Evolutionary conservation across 2,113 vertebrate genomes (phyloP), one percentile per base, ranked within the genome.

Genomic region (Tetrax tetrax): DNA sequence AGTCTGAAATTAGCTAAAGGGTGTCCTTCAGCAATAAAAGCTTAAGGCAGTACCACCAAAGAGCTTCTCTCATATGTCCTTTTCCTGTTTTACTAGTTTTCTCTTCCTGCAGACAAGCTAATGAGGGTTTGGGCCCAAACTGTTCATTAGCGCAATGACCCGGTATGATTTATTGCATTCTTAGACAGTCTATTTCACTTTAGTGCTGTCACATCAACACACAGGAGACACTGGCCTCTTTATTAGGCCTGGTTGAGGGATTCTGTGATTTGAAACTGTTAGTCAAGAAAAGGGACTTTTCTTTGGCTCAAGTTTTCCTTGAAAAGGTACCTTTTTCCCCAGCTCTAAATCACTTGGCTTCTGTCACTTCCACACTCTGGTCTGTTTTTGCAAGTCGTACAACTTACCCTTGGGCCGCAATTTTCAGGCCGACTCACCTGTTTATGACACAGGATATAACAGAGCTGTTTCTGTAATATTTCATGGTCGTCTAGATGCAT

Each of bases 1-100:
- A 50, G 84, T 61, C 93, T 97, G 88, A 97, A 97, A 97, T 97
- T 94, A 97, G 95, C 93, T 95, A 83, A 93, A 97, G 79, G 29
- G 24, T 88, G 81, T 93, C 77, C 96, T 97, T 95, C 78, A 71
- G 91, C 87, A 98, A 96, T 87, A 93, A 91, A 95, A 95, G 77
- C 47, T 80, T 70, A 83, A 89, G 71, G 89, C 18, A 94, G 48
- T 66, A 95, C 35, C 6, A 65, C 79, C 19, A 38, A 96, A 87
- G 85, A 96, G 70, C 71, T 95, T 86, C 87, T 89, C 65, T 95
- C 57, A 23, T 86, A 54, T 16, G 86, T 47, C 54, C 60, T 91
- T 95, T 96, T 94, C 79, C 66, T 43, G 47, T 92, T 97, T 74
- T 83, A 94, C 60, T 87, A 65, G 81, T 95, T 96, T 97, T 97